Evolutionary conservation across 23 tunicate species (phyloP).

Genomic region (Ascidia mentula): DNA sequence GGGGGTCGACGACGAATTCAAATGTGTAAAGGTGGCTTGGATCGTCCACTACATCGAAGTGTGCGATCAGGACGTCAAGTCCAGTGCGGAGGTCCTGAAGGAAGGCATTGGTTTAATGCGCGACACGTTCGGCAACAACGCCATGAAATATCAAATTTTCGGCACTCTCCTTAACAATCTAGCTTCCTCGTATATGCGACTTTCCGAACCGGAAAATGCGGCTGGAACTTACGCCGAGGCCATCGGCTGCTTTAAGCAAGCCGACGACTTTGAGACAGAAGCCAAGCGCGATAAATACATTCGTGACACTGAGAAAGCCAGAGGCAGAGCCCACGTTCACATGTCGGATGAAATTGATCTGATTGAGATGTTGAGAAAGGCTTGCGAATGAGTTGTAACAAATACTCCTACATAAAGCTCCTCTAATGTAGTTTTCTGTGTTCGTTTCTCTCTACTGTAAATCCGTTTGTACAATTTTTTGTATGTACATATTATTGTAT

Average conservation of each 20-base stretch:
- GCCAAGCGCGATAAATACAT: neutral
- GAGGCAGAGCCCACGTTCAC: neutral
- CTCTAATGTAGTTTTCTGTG: no score
- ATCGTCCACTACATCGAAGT: conserved; percentile 1
- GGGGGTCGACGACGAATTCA: neutral
- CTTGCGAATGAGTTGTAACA: neutral
- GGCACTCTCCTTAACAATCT: neutral
- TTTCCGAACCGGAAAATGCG: neutral
- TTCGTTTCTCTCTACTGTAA: no score
- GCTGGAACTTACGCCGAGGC: neutral
- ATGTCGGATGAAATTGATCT: neutral
- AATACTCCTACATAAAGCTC: no score
- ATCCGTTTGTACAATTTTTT: no score
- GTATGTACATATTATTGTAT: no score
- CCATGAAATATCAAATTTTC: neutral
- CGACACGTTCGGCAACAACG: neutral
- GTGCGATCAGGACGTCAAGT: neutral
- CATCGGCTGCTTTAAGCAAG: neutral
- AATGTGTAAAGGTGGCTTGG: neutral
- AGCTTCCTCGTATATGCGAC: neutral
- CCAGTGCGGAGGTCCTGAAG: neutral
- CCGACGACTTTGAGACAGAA: neutral
- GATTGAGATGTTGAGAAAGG: neutral
- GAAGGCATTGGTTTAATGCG: neutral
- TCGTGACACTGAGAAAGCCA: neutral